A percentile compares a stretch with the other conserved stretches of the same genome.
Evolutionary conservation across 2,113 vertebrate genomes (phyloP).

Genomic region (Pachycephala philippinensis): DNA sequence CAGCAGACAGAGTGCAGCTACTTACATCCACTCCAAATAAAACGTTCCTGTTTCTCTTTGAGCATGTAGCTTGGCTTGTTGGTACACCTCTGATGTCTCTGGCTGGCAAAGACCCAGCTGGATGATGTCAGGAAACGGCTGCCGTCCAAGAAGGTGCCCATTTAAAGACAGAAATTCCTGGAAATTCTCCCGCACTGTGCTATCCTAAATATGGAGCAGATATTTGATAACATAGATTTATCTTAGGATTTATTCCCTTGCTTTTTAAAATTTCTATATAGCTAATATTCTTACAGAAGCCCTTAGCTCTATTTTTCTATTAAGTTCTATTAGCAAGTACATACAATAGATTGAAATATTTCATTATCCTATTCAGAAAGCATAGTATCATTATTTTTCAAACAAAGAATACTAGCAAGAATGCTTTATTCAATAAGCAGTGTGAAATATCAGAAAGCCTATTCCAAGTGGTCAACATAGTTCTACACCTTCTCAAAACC

Average conservation of each 20-base stretch:
- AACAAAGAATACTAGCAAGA: not conserved
- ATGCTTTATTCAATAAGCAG: not conserved
- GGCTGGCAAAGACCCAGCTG: slow-evolving; percentile 92
- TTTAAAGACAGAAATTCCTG: slow-evolving; percentile 95
- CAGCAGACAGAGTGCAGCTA: not conserved
- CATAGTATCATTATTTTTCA: not conserved
- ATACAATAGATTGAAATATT: not conserved
- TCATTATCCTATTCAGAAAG: not conserved
- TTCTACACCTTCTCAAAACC: not conserved
- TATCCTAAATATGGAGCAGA: slow-evolving; percentile 74
- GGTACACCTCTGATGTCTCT: slow-evolving; percentile 85
- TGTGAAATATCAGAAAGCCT: not conserved
- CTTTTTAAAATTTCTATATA: not conserved
- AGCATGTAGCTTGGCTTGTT: slow-evolving; percentile 82
- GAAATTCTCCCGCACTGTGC: slow-evolving; percentile 85
- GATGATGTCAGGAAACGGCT: slow-evolving; percentile 89
- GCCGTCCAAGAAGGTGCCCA: slow-evolving; percentile 89
- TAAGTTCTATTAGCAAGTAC: not conserved
- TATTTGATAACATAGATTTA: not conserved
- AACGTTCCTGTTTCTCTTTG: slow-evolving; percentile 76
- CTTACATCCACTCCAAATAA: slow-evolving; percentile 93
- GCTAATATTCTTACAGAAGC: not conserved
- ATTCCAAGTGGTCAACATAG: not conserved
- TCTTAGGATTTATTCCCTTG: not conserved
- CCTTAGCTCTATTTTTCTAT: not conserved